Percentiles rank a stretch among this genome's conserved stretches.
phyloP scores from a whole-genome alignment of 2,797 vertebrate genomes.

The Amphiprion clarkii region DNA sequence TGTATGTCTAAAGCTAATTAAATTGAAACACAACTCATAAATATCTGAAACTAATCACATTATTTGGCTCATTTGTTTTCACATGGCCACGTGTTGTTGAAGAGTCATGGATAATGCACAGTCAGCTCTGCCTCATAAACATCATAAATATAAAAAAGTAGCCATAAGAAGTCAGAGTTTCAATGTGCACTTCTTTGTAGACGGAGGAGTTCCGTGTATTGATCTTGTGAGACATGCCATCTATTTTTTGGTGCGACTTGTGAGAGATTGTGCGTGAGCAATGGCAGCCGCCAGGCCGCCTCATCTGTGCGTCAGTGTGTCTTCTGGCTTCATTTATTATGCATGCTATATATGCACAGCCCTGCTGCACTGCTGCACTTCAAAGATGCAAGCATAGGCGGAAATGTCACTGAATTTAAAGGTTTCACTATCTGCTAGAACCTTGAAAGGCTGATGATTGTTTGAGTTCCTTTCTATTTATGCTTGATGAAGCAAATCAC shows the following conservation, averaged over 20 bases:
- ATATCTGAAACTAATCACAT: neutral
- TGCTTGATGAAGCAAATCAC: neutral
- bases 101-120: neutral
- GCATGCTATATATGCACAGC: slow-evolving; percentile 24
- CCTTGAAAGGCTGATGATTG: slow-evolving; percentile 18
- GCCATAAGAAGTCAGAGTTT: neutral
- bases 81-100: neutral
- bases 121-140: neutral
- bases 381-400: slow-evolving; percentile 39
- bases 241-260: neutral
- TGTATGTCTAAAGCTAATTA: too few relatives aligned
- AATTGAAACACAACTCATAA: neutral
- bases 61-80: neutral
- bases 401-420: slow-evolving; percentile 49
- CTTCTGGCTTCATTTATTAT: slow-evolving; percentile 31
- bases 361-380: slow-evolving; percentile 20
- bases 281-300: neutral
- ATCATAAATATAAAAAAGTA: neutral
- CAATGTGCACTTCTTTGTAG: slow-evolving; percentile 2
- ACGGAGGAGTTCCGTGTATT: neutral
- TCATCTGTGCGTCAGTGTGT: neutral
- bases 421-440: slow-evolving; percentile 13
- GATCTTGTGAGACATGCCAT: slow-evolving; percentile 5
- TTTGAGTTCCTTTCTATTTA: neutral
- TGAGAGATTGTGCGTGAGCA: slow-evolving; percentile 11